Conservation (phyloP, 2,113 vertebrate species). For the Corythornis vintsioides region DNA sequence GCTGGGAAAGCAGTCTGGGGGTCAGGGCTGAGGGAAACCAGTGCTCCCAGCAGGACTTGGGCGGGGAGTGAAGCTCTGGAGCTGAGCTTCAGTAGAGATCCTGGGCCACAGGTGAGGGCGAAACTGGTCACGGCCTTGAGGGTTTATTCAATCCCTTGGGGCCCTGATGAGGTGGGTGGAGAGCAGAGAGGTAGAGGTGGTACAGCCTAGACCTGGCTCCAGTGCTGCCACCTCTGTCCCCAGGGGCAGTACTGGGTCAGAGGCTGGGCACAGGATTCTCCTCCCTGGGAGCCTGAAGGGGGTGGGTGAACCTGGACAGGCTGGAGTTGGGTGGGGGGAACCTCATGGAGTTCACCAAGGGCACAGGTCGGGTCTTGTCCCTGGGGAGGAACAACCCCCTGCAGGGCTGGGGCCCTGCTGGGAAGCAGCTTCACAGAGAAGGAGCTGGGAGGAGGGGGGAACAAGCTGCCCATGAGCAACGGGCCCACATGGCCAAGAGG, state of each 20-base stretch:
- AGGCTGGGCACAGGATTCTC: not conserved
- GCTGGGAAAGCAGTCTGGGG: rapidly evolving
- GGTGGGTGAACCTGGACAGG: no score
- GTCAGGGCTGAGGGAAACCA: not conserved
- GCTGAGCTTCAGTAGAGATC: not conserved
- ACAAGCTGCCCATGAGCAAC: no score
- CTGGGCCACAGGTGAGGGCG: not conserved
- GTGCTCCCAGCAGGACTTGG: rapidly evolving
- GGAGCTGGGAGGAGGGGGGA: no score
- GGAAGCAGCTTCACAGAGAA: no score
- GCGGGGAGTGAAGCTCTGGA: not conserved
- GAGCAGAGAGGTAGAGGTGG: not conserved
- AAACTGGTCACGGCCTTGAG: not conserved
- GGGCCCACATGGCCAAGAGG: no score
- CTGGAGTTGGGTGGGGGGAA: no score
- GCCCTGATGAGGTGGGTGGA: rapidly evolving
- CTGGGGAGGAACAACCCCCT: no score
- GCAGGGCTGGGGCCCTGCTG: no score
- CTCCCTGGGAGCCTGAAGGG: not conserved
- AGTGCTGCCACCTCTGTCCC: not conserved
- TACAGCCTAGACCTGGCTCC: not conserved
- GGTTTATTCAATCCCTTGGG: not conserved
- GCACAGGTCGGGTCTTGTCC: no score
- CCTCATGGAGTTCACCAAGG: no score
- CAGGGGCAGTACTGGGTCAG: not conserved